Conservation (phyloP, 1,140 invertebrate species). For the Micrasema longulum region DNA sequence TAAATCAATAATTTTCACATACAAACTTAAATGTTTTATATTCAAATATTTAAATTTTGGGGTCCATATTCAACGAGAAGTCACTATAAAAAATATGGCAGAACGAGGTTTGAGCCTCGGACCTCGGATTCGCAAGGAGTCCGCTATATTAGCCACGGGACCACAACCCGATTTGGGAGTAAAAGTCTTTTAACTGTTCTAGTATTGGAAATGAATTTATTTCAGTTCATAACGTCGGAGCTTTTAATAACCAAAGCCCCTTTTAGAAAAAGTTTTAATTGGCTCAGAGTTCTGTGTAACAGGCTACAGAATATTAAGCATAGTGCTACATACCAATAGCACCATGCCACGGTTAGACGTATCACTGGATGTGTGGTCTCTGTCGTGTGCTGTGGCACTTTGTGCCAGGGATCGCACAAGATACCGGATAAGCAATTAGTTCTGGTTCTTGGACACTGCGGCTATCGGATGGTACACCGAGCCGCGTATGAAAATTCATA, state of each 20-base stretch:
- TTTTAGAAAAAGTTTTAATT: background rate
- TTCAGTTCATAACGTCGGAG: background rate
- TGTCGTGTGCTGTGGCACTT: background rate
- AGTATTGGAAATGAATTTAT: background rate
- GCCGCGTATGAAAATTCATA: background rate
- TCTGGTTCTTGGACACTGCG: slow-evolving; percentile 15
- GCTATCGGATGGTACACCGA: background rate
- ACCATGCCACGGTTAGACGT: background rate
- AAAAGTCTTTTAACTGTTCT: background rate
- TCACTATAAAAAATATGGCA: no score
- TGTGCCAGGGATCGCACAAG: background rate
- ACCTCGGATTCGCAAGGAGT: no score
- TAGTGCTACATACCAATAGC: background rate
- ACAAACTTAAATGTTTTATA: no score
- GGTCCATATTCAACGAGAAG: no score
- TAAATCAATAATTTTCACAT: no score
- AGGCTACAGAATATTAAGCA: background rate
- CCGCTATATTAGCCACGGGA: background rate
- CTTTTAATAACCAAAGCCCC: background rate
- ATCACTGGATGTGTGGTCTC: background rate
- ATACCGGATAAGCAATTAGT: slow-evolving; percentile 23
- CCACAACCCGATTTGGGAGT: background rate
- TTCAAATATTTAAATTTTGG: no score
- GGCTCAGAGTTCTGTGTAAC: background rate
- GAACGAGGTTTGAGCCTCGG: no score